Conservation (phyloP, 2,113 vertebrate genomes). For the Mesoclemmys tuberculata region DNA sequence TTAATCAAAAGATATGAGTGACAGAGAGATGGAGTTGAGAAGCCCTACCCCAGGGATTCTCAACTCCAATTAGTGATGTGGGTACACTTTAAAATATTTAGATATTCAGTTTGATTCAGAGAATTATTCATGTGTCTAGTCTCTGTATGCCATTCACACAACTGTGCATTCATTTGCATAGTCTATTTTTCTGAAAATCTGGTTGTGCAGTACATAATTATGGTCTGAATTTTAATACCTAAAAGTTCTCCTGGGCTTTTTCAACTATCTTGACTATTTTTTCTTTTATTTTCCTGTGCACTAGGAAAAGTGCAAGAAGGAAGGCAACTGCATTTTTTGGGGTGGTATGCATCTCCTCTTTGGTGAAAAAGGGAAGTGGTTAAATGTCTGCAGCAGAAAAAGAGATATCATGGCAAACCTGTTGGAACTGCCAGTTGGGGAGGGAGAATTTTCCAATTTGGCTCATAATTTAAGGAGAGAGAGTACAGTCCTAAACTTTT, state of each 20-base stretch:
- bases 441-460: too few relatives aligned
- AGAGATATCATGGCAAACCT: too few relatives aligned
- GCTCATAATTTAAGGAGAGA: too few relatives aligned
- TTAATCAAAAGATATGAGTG: background rate
- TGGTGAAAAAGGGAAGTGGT: too few relatives aligned
- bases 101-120: too few relatives aligned
- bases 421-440: too few relatives aligned
- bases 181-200: background rate
- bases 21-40: background rate
- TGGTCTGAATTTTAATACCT: background rate
- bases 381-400: too few relatives aligned
- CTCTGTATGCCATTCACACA: background rate
- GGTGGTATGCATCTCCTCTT: too few relatives aligned
- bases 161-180: background rate
- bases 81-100: too few relatives aligned
- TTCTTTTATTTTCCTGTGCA: background rate
- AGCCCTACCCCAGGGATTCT: background rate
- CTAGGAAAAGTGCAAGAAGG: background rate
- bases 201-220: too few relatives aligned
- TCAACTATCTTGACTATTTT: background rate
- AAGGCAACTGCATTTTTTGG: background rate
- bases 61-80: too few relatives aligned
- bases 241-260: background rate
- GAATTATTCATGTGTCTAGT: background rate
- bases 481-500: too few relatives aligned